Conservation (phyloP, 37 sponge, comb jelly and placozoan genomes). For the Cliona cf. orientalis region DNA sequence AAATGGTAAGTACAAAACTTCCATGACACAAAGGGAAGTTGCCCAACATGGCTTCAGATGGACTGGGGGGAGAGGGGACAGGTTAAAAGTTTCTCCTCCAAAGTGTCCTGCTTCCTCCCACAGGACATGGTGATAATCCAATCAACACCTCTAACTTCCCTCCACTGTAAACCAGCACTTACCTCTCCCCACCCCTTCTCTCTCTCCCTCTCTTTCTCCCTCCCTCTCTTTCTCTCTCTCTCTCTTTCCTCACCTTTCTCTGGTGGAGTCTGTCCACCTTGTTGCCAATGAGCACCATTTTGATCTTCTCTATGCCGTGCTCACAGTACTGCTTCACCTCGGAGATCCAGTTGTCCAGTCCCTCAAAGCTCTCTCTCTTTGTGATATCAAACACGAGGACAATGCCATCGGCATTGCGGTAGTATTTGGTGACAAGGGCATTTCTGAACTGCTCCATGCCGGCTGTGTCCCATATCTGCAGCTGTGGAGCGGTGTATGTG, state of each 20-base stretch:
- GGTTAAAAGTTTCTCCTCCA: too few species aligned
- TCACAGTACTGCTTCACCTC: constrained; percentile 56
- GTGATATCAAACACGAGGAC: constrained; percentile 78
- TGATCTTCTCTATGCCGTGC: constrained; percentile 30
- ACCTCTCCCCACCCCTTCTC: too few species aligned
- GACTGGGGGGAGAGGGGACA: too few species aligned
- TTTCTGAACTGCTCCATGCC: constrained; percentile 84
- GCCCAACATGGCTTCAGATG: too few species aligned
- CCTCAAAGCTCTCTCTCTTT: constrained; percentile 41
- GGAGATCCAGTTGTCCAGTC: constrained; percentile 53
- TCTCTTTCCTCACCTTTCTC: constrained; percentile 19
- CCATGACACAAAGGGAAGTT: too few species aligned
- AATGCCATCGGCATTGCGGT: constrained; percentile 76
- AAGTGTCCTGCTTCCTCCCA: too few species aligned
- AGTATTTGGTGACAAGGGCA: constrained; percentile 73
- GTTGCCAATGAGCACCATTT: constrained; percentile 71
- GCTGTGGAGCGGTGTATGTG: constrained; percentile 63
- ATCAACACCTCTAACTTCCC: too few species aligned
- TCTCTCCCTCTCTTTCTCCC: too few species aligned
- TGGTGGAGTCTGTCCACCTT: constrained; percentile 46
- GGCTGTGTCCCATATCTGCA: constrained; percentile 88
- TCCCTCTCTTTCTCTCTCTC: too few species aligned
- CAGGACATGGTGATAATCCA: too few species aligned
- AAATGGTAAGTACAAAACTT: too few species aligned
- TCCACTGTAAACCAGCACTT: too few species aligned